Evolutionary conservation across 2,888 invertebrate genomes (phyloP).

Genomic region (Pristionchus arcanus): DNA sequence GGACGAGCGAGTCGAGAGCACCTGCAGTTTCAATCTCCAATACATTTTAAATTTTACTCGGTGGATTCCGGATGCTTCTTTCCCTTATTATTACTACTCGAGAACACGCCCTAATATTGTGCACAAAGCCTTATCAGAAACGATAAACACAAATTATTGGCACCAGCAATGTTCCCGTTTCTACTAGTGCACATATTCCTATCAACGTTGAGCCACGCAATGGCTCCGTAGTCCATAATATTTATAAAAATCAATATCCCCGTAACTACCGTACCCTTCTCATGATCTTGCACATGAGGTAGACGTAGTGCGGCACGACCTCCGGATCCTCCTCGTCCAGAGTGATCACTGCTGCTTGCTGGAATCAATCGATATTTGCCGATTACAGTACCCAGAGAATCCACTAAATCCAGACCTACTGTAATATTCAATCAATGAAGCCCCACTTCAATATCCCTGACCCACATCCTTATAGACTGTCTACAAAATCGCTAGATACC

Average conservation of each 20-base stretch:
- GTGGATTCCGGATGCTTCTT: too few species aligned
- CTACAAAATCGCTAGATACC: too few species aligned
- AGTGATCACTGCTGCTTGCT: slow-evolving; percentile 47
- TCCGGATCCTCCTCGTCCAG: slow-evolving; percentile 47
- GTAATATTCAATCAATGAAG: too few species aligned
- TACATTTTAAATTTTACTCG: too few species aligned
- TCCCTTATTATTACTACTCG: too few species aligned
- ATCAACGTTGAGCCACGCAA: too few species aligned
- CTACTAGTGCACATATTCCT: neutral
- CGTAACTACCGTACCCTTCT: slow-evolving; percentile 27
- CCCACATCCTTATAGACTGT: neutral
- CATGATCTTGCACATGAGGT: slow-evolving; percentile 53
- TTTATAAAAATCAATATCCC: neutral
- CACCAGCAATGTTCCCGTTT: neutral
- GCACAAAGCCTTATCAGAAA: neutral
- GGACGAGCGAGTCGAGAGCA: neutral
- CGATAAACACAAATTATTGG: neutral
- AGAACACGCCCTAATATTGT: too few species aligned
- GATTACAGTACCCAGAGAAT: neutral
- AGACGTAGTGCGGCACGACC: slow-evolving; percentile 53
- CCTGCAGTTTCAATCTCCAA: too few species aligned
- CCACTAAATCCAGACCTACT: too few species aligned
- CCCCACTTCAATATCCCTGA: neutral
- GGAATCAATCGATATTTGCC: neutral
- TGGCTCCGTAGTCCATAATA: too few species aligned